Evolutionary conservation across 2,797 vertebrate species (phyloP), one percentile per base, ranked within the genome.

Genomic region (Tragopan temminckii): DNA sequence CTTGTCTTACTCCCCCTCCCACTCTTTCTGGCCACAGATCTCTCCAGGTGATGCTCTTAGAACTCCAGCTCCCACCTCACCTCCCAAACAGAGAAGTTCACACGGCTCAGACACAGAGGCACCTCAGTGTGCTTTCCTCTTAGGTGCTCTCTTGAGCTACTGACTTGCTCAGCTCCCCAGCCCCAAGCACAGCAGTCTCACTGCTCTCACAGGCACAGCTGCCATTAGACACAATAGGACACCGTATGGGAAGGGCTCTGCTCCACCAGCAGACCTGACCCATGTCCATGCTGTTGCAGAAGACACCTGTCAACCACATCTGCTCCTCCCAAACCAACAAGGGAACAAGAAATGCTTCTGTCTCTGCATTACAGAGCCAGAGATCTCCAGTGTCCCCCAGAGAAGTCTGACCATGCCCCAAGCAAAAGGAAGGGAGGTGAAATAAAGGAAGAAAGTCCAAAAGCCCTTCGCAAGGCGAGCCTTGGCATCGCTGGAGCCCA

Each of bases 141-240:
- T 13, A 23, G 11, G 23, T 1, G 0, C 5, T 2, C 45, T 24
- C 43, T 61, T 13, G 3, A 61, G 18, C 42, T 2, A 4, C 31
- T 1, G 1, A 29, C 10, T 85, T 24, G 45, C 36, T 31, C 46
- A 78, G 31, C 38, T 67, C 18, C 1, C 48, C 33, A 45, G 74
- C 27, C 31, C 57, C 48, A 29, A 55, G 38, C 4, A 0, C 31
- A 19, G 14, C 16, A 81, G 31, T 77, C 8, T 25, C 27, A 15
- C 5, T 27, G n/a, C 29, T 70, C 53, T 46, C 46, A 17, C 25
- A 48, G n/a, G 13, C 48, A 80, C 19, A 62, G 48, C 20, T 61
- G 15, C 9, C 27, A 40, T 35, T 43, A 75, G 5, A 48, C 12
- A 33, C 11, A 59, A 45, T 0, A 53, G 7, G 25, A 38, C 46